phyloP scores from a whole-genome alignment of 2,113 vertebrate species.

The Istiophorus platypterus region DNA sequence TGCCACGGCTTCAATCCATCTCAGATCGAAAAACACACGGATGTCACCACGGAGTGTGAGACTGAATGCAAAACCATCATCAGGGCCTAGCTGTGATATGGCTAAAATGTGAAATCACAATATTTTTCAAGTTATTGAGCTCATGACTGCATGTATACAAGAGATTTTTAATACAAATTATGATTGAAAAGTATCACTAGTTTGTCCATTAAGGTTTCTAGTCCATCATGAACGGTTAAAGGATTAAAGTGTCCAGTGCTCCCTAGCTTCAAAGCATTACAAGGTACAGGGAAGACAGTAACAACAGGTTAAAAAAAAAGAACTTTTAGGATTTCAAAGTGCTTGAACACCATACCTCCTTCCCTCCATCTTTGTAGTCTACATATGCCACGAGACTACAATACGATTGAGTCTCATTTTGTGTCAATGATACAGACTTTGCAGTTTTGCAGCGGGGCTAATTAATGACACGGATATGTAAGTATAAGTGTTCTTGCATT shows the following conservation, averaged over 20 bases:
- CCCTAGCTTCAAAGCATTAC: background rate
- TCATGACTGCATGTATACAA: background rate
- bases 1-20: constrained; percentile 30
- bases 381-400: too few species aligned
- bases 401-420: background rate
- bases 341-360: background rate
- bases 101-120: background rate
- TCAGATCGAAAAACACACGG: background rate
- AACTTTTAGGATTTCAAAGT: too few species aligned
- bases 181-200: background rate
- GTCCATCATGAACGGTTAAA: background rate
- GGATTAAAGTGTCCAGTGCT: background rate
- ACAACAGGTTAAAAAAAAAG: background rate
- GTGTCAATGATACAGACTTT: background rate
- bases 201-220: background rate
- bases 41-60: background rate
- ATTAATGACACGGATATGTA: background rate
- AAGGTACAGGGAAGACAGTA: background rate
- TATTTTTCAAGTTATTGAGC: background rate
- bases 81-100: background rate
- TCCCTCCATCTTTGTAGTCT: background rate
- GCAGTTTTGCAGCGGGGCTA: too few species aligned
- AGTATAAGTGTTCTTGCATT: background rate
- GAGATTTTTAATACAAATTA: background rate
- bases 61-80: background rate